Evolutionary conservation across 2,113 vertebrate genomes (phyloP), one percentile per base, ranked within the genome.

Genomic region (Scalopus aquaticus): DNA sequence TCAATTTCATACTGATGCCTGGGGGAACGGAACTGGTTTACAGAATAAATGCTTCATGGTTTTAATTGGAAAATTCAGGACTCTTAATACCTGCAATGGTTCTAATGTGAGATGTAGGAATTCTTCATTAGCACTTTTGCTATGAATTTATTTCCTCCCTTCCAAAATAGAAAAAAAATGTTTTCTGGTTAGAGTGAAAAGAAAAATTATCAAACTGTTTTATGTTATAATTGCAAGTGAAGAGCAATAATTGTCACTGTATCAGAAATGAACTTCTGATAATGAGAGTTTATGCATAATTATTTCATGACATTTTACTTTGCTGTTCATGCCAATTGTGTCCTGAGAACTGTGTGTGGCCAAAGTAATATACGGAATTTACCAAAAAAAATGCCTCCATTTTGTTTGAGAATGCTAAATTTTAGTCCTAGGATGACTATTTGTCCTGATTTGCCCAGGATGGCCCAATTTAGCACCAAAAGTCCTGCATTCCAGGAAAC

Each of bases 81-180:
- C 73, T 95, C 83, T 80, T 96, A 96, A 93, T 96, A 97, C 76
- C 95, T 78, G n/a, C 39, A 84, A 94, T 60, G 84, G 37, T 72
- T 96, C 70, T 90, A 97, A 95, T 96, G 42, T 90, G 91, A 96
- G 35, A 93, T 95, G 93, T 69, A 97, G 96, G 54, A 12, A 94
- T 96, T 97, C 97, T 98, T 97, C 98, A 98, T 98, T 97, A 97
- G 97, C 95, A 96, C 84, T 54, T 98, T 97, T 88, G 95, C 32
- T 78, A 72, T 94, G 85, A 46, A 97, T 96, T 97, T 97, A 97
- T 85, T 79, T 98, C 42, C 76, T 96, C 97, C 46, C 73, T 86
- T 89, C 69, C 62, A 97, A 96, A 83, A 92, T 22, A 85, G 44
- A 86, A 93, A 90, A 94, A 79, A 17, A 22, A 58, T 82, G 10